Percentiles rank a stretch among this genome's conserved stretches.
These are phyloP conservation scores for Eupithecia subumbrata DNA, from an alignment of 2,888 invertebrate species.

Conservation along the genomic window DNA sequence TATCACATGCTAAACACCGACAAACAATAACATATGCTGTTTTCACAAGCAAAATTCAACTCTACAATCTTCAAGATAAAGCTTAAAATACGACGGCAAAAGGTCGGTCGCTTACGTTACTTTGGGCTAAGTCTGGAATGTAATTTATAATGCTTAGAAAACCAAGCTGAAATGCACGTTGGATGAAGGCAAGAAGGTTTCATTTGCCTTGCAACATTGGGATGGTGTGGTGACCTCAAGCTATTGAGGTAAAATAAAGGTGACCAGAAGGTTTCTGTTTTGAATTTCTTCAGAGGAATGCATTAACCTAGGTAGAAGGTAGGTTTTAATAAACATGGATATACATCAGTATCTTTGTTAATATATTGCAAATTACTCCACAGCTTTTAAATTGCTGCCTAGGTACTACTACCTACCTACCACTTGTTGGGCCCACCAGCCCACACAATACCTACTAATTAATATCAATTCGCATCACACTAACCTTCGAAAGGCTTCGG, in stretches of 20 bases:
- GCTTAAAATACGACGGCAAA: constrained; percentile 35
- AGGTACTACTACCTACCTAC: not conserved
- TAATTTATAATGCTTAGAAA: constrained; percentile 63
- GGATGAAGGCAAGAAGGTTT: not conserved
- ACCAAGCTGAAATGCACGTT: constrained; percentile 44
- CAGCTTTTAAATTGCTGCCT: not conserved
- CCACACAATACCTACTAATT: no score
- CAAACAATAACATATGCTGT: constrained; percentile 78
- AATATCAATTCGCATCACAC: not conserved
- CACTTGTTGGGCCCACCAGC: not conserved
- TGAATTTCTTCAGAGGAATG: not conserved
- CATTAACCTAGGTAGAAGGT: not conserved
- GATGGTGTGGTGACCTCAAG: constrained; percentile 47
- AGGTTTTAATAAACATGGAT: no score
- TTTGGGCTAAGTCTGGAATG: constrained; percentile 43
- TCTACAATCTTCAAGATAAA: not conserved
- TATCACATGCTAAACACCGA: constrained; percentile 82
- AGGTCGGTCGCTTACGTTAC: not conserved
- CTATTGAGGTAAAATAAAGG: constrained; percentile 47
- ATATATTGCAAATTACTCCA: not conserved
- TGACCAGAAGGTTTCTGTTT: constrained; percentile 38
- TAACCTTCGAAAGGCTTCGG: not conserved
- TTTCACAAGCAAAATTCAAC: constrained; percentile 47
- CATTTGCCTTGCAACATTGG: constrained; percentile 31
- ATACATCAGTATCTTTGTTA: not conserved